phyloP scores from a whole-genome alignment of 2,888 invertebrate genomes.

The Dugesia japonica region DNA sequence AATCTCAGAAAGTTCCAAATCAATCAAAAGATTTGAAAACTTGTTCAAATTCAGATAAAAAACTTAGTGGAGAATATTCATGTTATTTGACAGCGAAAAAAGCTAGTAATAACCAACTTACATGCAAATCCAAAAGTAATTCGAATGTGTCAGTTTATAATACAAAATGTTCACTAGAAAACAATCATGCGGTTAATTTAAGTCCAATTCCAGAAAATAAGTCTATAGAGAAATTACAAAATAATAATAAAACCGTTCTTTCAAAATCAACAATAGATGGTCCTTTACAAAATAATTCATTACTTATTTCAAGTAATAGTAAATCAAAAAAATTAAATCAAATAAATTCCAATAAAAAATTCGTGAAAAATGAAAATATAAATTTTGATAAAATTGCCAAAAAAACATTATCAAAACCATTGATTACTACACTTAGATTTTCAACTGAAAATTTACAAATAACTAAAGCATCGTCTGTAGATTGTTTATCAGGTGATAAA shows the following conservation, averaged over 20 bases:
- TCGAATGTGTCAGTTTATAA: background rate
- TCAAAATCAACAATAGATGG: background rate
- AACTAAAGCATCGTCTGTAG: background rate
- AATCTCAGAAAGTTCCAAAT: background rate
- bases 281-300: background rate
- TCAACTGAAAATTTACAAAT: background rate
- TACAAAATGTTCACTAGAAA: background rate
- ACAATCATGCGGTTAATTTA: background rate
- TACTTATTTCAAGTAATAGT: background rate
- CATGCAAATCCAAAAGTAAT: background rate
- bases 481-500: background rate
- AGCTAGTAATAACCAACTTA: background rate
- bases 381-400: background rate
- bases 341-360: background rate
- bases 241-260: background rate
- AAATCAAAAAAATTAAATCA: background rate
- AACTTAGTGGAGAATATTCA: background rate
- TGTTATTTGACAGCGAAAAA: background rate
- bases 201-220: background rate
- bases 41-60: background rate
- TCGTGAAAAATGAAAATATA: background rate
- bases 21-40: background rate
- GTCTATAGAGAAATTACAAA: background rate
- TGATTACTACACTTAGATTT: too few species aligned
- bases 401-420: background rate